Evolutionary conservation across 2,888 invertebrate genomes (phyloP), one percentile per base, ranked within the genome.

Genomic region (Acronicta alni): DNA sequence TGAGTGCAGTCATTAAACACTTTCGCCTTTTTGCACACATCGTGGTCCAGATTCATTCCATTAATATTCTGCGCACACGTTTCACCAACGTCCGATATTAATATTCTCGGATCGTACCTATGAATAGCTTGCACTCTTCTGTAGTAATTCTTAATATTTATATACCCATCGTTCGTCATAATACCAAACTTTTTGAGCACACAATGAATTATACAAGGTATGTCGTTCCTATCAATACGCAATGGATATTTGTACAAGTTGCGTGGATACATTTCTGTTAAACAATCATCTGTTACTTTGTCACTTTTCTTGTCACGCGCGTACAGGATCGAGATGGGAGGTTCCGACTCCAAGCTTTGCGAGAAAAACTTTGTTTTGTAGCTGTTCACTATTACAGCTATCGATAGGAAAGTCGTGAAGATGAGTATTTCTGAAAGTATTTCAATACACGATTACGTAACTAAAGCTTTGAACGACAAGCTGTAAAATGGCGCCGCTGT

Each of bases 1-100:
- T 93, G 93, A 10, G 93, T 94, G 59, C 93, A 94, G 35, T 94
- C 93, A 60, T 94, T 94, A 64, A 94, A 94, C 1, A 93, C 91
- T 65, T 93, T 94, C 0, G 93, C 93, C 62, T 93, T 94, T 67
- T 91, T 92, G 66, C 93, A 94, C 0, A 93, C 90, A 61, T 94
- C 93, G 18, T 93, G 92, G 46, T 93, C 93, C 35, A 93, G 68
- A 52, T 92, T 92, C 93, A 93, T 93, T 2, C 87, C 85, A 49
- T 93, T 93, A 23, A 93, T 92, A 67, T 92, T 93, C 49, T 90
- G 88, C 0, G 92, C 93, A 38, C 93, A 94, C 0, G 93, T 93
- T 20, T 94, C 93, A 0, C 90, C 93, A 0, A 93, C 93, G 67
- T 94, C 93, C 1, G 93, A 93, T 48, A 93, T 91, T n/a, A 94